phyloP scores from a whole-genome alignment of 2,888 invertebrate genomes.

The Anthrax anthrax region DNA sequence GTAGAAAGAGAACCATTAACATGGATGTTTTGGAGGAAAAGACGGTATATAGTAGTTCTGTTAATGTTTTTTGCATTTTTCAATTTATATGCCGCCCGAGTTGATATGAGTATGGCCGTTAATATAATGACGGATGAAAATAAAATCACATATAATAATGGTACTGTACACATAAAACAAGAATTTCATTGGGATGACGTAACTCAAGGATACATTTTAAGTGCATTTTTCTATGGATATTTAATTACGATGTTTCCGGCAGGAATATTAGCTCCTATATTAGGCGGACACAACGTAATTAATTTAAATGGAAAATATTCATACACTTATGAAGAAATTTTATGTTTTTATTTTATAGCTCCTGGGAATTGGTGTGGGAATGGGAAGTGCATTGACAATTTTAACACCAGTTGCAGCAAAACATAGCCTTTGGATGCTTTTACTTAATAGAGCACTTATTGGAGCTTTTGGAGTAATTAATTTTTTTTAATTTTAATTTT shows the following conservation, averaged over 20 bases:
- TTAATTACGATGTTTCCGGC: constrained; percentile 62
- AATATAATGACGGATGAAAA: constrained; percentile 68
- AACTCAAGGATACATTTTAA: constrained; percentile 56
- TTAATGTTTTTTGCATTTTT: constrained; percentile 65
- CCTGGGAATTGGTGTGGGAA: constrained; percentile 53
- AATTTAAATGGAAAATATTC: neutral
- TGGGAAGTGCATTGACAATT: constrained; percentile 56
- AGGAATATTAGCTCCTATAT: constrained; percentile 60
- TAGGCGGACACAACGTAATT: constrained; percentile 55
- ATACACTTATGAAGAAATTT: neutral
- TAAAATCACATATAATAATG: constrained; percentile 41
- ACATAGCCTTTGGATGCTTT: constrained; percentile 45
- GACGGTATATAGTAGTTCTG: constrained; percentile 51
- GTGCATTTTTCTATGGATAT: constrained; percentile 75
- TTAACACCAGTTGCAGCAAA: constrained; percentile 59
- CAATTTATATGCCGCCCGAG: constrained; percentile 59
- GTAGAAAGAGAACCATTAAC: constrained; percentile 14
- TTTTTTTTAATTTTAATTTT: too few relatives aligned
- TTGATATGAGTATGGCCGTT: constrained; percentile 74
- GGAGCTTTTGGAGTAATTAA: constrained; percentile 58
- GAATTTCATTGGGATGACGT: constrained; percentile 62
- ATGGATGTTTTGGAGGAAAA: constrained; percentile 52
- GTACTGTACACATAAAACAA: constrained; percentile 40
- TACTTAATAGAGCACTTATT: constrained; percentile 52
- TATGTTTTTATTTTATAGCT: constrained; percentile 1